Base-by-base conservation (phyloP, 2,113 vertebrate genomes). In the Thamnophis sirtalis region DNA sequence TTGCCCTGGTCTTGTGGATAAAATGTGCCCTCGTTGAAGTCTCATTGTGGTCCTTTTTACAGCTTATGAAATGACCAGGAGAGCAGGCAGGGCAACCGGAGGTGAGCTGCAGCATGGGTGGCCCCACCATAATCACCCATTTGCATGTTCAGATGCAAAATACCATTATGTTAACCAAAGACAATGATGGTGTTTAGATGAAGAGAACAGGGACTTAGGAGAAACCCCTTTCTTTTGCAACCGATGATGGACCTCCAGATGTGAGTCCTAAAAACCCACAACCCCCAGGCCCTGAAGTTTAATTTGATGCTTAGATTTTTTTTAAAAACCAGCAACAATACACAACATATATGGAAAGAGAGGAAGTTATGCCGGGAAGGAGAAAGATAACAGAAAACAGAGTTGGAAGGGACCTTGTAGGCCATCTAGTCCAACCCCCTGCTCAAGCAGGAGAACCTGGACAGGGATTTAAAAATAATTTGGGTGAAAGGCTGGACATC, bases 91-190 rank as follows among this genome's bases (percentile, higher is more conserved):
- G 94, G 92, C 94, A 86, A 93, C 55, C 0, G 1, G 26, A 56
- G 94, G 43, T 68, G 91, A 91, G 43, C 90, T 6, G 0, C 86
- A 87, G 28, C 68, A 19, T 95, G 96, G 94, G 96, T 96, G 96
- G 96, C 92, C 94, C 0, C 21, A 0, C 26, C 91, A 38, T 90
- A 94, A 92, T 95, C 95, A 94, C 93, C 93, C 93, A 56, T 33
- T 50, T 85, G 73, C 93, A 93, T 84, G 93, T 93, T 92, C 92
- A 92, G 68, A 1, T 48, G 91, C 89, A 51, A 93, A 95, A 53
- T 80, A 94, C 96, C 95, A 92, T 84, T 88, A 19, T 4, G 26
- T 84, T 94, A 94, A 93, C 95, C 94, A 93, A 38, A 93, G 93
- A 38, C 21, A 26, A 38, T 26, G 26, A 91, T 43, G 28, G 24